Evolutionary conservation across 2,113 vertebrate genomes (phyloP), one percentile per base, ranked within the genome.

Genomic region (Todiramphus saurophagus): DNA sequence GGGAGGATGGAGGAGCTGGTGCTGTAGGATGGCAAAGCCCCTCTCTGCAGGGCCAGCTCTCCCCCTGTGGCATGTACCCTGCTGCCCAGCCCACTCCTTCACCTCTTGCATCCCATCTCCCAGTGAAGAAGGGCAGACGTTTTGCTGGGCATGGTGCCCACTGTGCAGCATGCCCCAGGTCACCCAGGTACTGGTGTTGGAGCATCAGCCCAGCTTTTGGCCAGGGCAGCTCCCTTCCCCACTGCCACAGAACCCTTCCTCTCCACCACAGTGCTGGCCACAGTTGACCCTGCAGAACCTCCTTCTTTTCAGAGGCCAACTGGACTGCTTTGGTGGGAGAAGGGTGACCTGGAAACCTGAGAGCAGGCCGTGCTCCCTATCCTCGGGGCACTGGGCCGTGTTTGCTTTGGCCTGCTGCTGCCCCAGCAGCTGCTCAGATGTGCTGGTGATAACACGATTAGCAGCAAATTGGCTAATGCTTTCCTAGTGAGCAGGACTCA

Each of bases 381-480:
- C 94, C 80, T 89, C 31, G 3, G 90, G 94, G 89, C 28, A 5
- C 87, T 78, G 39, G 67, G 87, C 31, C 1, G 18, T 94, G 93
- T 95, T 97, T 97, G 83, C 91, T 96, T 97, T 96, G 94, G 95
- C 95, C 91, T 44, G 79, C 35, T 20, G 35, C 89, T 83, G 77
- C 95, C 73, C 85, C 78, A 86, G 92, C 96, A 97, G 91, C 94
- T 94, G 95, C 87, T 96, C 90, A 86, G 86, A 87, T 91, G 85
- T 63, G 86, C 93, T 91, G 91, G 46, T 88, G 97, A 95, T 96
- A 96, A 96, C 91, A 69, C 2, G 16, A 93, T 96, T 96, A 96
- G 87, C 75, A 74, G 95, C 85, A 95, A 95, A 97, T 93, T 92
- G 88, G 60, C 92, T 96, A 96, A 95, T 82, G 78, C 91, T 95